Evolutionary conservation across 2,113 vertebrate species (phyloP).

Genomic region (Platysternon megacephalum): DNA sequence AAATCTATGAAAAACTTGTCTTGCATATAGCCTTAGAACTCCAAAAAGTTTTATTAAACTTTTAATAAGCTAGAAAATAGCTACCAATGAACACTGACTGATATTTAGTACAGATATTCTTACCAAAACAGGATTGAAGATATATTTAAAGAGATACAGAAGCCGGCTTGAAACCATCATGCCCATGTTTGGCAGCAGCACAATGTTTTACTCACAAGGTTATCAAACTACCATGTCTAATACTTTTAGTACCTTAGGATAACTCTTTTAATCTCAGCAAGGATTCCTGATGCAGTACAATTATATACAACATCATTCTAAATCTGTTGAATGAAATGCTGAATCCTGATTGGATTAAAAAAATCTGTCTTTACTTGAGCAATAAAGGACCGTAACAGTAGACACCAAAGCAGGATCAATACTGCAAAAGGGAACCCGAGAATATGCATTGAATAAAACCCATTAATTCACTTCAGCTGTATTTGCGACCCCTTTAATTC

Average conservation of each 20-base stretch:
- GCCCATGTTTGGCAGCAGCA: background rate
- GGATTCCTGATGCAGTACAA: background rate
- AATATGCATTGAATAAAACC: background rate
- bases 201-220: background rate
- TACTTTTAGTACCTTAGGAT: background rate
- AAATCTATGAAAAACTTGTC: background rate
- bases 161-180: background rate
- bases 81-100: background rate
- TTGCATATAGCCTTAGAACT: background rate
- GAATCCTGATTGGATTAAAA: background rate
- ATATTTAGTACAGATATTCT: background rate
- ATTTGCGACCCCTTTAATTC: background rate
- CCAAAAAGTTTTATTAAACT: background rate
- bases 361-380: background rate
- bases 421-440: background rate
- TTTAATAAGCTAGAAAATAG: background rate
- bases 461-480: background rate
- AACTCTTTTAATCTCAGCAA: background rate
- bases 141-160: background rate
- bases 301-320: background rate
- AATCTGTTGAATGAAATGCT: background rate
- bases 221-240: background rate
- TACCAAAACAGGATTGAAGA: background rate
- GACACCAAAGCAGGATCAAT: background rate
- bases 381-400: background rate